A percentile compares a stretch with the other conserved stretches of the same genome.
phyloP scores from a whole-genome alignment of 2,113 vertebrate genomes.

The Ophiodon elongatus region DNA sequence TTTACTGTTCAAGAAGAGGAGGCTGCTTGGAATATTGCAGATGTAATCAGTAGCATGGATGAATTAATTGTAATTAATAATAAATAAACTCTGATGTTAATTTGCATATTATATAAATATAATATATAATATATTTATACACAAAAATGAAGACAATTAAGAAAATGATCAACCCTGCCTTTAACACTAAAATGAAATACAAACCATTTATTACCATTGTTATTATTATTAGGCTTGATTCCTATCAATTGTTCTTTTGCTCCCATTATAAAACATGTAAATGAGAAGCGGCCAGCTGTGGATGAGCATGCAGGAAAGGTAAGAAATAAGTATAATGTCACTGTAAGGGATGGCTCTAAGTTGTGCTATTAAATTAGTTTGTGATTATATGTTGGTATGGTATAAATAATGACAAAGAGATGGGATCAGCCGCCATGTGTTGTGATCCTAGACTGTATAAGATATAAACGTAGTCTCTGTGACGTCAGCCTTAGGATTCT shows the following conservation, averaged over 20 bases:
- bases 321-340: not conserved
- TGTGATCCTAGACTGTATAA: not conserved
- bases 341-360: not conserved
- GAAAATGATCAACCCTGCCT: no score
- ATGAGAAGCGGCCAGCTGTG: not conserved
- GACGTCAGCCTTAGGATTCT: not conserved
- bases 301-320: not conserved
- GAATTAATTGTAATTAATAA: slow-evolving; percentile 70
- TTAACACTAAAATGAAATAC: no score
- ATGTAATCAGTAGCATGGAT: slow-evolving; percentile 68
- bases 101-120: slow-evolving; percentile 52
- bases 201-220: no score
- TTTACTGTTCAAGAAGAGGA: slow-evolving; percentile 65
- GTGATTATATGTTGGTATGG: slow-evolving; percentile 7
- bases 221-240: not conserved
- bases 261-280: slow-evolving; percentile 8
- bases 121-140: not conserved
- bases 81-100: slow-evolving; percentile 45
- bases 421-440: slow-evolving; percentile 5
- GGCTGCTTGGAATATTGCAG: slow-evolving; percentile 56
- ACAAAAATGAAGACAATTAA: no score
- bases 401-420: slow-evolving; percentile 11
- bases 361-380: slow-evolving; percentile 13
- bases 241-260: not conserved
- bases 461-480: not conserved